Evolutionary conservation across 2,888 invertebrate species (phyloP).

Genomic region (Amiota minor): DNA sequence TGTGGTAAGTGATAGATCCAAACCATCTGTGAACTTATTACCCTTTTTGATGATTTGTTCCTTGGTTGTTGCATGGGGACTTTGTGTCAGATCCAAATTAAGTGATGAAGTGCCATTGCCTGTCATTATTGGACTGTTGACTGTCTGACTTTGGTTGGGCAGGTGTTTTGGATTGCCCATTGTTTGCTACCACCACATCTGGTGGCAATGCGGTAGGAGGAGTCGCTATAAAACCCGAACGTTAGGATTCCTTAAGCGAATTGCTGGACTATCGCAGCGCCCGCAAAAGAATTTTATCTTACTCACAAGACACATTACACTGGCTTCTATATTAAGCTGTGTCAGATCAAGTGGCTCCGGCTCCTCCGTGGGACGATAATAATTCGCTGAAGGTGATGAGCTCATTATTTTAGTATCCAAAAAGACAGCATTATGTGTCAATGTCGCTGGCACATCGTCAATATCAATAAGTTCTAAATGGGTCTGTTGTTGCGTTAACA

Average conservation of each 20-base stretch:
- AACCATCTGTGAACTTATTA: slow-evolving; percentile 82
- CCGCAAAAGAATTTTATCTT: slow-evolving; percentile 86
- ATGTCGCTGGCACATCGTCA: slow-evolving; percentile 43
- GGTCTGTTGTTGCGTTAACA: background rate
- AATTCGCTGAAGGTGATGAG: slow-evolving; percentile 79
- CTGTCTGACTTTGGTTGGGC: background rate
- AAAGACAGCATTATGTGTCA: slow-evolving; percentile 67
- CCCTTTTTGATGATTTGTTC: slow-evolving; percentile 74
- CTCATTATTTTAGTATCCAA: slow-evolving; percentile 75
- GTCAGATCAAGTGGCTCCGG: slow-evolving; percentile 91
- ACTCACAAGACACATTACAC: slow-evolving; percentile 88
- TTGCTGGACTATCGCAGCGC: slow-evolving; percentile 82
- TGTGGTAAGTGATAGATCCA: slow-evolving; percentile 80
- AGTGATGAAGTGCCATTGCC: slow-evolving; percentile 44
- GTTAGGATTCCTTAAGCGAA: slow-evolving; percentile 77
- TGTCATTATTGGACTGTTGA: slow-evolving; percentile 32
- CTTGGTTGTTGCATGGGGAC: slow-evolving; percentile 23
- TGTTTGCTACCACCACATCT: slow-evolving; percentile 66
- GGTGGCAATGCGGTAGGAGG: slow-evolving; percentile 55
- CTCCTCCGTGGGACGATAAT: slow-evolving; percentile 85
- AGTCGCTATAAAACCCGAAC: slow-evolving; percentile 63
- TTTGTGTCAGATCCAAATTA: slow-evolving; percentile 54
- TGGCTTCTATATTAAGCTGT: slow-evolving; percentile 88
- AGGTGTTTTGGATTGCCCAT: background rate
- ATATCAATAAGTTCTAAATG: slow-evolving; percentile 51